Conservation (phyloP, 2,888 invertebrate genomes). For the Drosophila atripex region DNA sequence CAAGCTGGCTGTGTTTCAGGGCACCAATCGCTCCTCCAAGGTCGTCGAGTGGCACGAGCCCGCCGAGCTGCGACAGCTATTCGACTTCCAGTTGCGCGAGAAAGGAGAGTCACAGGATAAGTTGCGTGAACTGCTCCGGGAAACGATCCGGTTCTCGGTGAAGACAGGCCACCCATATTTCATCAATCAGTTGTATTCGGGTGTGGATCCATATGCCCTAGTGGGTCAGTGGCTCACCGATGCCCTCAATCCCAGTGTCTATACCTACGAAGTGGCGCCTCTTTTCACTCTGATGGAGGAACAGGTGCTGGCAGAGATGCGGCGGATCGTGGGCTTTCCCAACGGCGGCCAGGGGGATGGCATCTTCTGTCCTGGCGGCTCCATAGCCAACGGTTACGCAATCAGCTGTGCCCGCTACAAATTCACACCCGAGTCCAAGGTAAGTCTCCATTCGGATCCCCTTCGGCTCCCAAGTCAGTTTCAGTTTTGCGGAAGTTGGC, state of each 20-base stretch:
- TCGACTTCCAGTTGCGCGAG: constrained; percentile 87
- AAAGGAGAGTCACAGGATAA: constrained; percentile 88
- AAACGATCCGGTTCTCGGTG: constrained; percentile 92
- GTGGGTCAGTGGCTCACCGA: constrained; percentile 94
- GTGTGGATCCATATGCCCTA: constrained; percentile 92
- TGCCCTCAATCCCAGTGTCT: constrained; percentile 93
- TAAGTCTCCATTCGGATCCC: constrained; percentile 72
- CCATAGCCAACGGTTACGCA: constrained; percentile 95
- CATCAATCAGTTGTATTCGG: constrained; percentile 94
- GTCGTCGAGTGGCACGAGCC: constrained; percentile 94
- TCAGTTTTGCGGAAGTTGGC: constrained; percentile 19
- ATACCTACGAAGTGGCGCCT: constrained; percentile 95
- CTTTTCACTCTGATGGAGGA: constrained; percentile 95
- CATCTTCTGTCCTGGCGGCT: constrained; percentile 95
- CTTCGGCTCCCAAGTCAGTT: not conserved
- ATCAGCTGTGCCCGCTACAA: constrained; percentile 92
- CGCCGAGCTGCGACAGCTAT: constrained; percentile 87
- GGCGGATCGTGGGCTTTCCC: constrained; percentile 90
- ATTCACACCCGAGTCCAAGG: constrained; percentile 90
- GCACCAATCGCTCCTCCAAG: constrained; percentile 88
- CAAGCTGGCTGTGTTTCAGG: constrained; percentile 90
- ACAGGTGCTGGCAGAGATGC: constrained; percentile 91
- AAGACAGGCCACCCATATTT: constrained; percentile 96
- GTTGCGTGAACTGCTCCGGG: constrained; percentile 87
- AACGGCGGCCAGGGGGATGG: constrained; percentile 91